phyloP scores from a whole-genome alignment of 2,113 vertebrate species.

The Ibidorhyncha struthersii region DNA sequence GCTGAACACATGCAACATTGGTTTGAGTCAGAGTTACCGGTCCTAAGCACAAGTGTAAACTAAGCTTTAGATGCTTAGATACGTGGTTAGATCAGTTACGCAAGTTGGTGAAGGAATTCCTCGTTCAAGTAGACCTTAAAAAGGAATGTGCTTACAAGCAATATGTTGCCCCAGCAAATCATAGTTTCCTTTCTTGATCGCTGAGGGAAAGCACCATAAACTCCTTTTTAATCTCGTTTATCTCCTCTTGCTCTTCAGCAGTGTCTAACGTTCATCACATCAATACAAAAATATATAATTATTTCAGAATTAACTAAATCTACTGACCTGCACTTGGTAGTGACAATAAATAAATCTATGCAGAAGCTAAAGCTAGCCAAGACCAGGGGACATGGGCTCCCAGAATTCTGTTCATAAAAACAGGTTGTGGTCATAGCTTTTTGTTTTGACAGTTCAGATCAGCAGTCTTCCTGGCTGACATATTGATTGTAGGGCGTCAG shows the following conservation, averaged over 20 bases:
- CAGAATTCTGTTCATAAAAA: conserved; percentile 37
- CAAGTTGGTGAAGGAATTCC: background rate
- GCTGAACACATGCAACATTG: background rate
- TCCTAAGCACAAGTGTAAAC: background rate
- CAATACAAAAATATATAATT: background rate
- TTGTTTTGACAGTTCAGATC: conserved; percentile 66
- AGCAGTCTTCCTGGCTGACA: conserved; percentile 63
- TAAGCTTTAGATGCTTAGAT: background rate
- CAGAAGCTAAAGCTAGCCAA: background rate
- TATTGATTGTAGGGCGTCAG: conserved; percentile 63
- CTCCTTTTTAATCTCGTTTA: background rate
- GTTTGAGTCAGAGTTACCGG: background rate
- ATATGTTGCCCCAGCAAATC: background rate
- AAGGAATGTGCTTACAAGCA: background rate
- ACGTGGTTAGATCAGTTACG: background rate
- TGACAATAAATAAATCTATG: background rate
- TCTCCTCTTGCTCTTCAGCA: background rate
- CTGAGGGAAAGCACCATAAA: background rate
- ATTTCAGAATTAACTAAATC: background rate
- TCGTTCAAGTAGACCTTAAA: background rate
- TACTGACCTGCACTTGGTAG: background rate
- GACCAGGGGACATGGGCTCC: background rate
- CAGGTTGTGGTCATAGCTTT: conserved; percentile 38
- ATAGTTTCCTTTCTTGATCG: background rate
- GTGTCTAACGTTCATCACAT: background rate